Base-by-base conservation (phyloP, 2,113 vertebrate species). In the Mustela lutreola region DNA sequence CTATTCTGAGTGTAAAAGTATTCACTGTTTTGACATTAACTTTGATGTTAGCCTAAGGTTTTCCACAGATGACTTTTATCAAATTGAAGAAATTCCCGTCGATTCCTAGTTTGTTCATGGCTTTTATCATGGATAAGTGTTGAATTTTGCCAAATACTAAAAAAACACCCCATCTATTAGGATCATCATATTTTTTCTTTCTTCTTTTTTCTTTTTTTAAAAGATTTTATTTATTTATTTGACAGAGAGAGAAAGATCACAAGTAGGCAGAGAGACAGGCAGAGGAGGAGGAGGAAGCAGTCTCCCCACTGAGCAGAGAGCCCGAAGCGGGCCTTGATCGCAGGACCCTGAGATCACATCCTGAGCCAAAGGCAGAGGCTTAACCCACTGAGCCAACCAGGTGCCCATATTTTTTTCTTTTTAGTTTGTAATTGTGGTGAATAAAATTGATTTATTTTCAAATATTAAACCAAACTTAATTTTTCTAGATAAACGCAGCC, bases 391-490 rank as follows among this genome's bases (percentile, higher is more conserved):
- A 53, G 50, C 50, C 50, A 53, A 15, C 15, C 15, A 53, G 50
- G 14, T 53, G 50, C 1, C 50, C 50, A 53, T 53, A 53, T 53
- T 53, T 53, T 56, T 56, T 56, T 56, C 16, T 18, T 39, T 93
- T 80, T 45, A 67, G 11, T 82, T 90, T 79, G 73, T 3, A 78
- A 85, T 82, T 31, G 31, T 75, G 63, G 11, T 91, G 65, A 91
- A 84, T 76, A 97, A 84, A 84, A 65, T 33, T 48, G 45, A 95
- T 60, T 94, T 22, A 80, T 88, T 89, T 94, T 89, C 82, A 91
- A 85, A 91, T 48, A 11, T 78, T 89, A 93, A 88, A 78, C 4
- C 26, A 95, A 80, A 76, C 26, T 71, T 87, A 36, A 50, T 83
- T 89, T 85, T 95, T 53, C 53, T 33, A 50, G 70, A 53, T 78